phyloP scores from a whole-genome alignment of 2,113 vertebrate genomes.

The Siphamia tubifer region DNA sequence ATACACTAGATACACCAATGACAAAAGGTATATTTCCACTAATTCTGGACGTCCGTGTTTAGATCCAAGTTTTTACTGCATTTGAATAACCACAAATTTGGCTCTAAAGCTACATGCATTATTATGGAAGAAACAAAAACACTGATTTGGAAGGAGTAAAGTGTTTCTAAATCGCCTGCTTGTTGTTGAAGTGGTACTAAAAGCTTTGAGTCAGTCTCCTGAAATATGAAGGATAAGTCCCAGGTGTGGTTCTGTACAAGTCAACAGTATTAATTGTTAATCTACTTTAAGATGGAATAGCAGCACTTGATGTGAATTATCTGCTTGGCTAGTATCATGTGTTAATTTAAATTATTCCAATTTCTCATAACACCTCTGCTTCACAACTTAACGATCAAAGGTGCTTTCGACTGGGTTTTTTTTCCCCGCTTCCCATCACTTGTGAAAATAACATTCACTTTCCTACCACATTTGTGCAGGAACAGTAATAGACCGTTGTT shows the following conservation, averaged over 20 bases:
- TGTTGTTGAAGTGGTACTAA: background rate
- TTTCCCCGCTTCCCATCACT: conserved; percentile 8
- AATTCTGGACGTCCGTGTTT: conserved; percentile 4
- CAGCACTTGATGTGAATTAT: conserved; percentile 2
- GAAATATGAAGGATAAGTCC: background rate
- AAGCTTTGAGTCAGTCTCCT: background rate
- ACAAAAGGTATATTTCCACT: conserved; percentile 17
- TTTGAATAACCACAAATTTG: background rate
- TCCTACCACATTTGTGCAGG: conserved; percentile 41
- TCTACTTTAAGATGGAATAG: background rate
- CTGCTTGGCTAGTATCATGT: conserved; percentile 14
- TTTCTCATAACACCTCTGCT: too few relatives aligned
- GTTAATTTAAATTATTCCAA: too few relatives aligned
- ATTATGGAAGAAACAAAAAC: background rate
- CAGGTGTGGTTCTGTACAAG: background rate
- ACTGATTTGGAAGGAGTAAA: background rate
- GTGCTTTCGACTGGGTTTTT: background rate
- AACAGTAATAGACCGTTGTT: conserved; percentile 61
- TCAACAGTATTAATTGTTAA: background rate
- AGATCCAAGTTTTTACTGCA: background rate
- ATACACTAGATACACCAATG: background rate
- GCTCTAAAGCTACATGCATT: background rate
- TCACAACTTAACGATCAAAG: background rate
- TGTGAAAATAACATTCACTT: conserved; percentile 34
- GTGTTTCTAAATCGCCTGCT: background rate